phyloP scores from a whole-genome alignment of 2,888 invertebrate genomes.

The Drosophila rubida region DNA sequence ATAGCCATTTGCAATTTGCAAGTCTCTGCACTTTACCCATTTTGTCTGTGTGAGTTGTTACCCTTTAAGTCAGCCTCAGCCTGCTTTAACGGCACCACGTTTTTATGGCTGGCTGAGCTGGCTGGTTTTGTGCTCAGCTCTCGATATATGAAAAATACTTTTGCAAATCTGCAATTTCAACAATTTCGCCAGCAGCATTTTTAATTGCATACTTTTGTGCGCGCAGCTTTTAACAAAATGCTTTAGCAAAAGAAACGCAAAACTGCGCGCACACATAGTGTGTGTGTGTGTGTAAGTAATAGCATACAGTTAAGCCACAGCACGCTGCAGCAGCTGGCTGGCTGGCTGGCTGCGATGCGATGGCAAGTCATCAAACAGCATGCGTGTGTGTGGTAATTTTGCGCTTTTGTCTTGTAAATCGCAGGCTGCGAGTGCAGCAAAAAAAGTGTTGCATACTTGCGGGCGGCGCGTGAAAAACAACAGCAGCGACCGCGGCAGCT shows the following conservation, averaged over 20 bases:
- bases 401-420: slow-evolving; percentile 56
- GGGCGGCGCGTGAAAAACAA: slow-evolving; percentile 51
- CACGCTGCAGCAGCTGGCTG: background rate
- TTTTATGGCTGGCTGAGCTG: background rate
- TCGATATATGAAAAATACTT: background rate
- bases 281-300: slow-evolving; percentile 3
- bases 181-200: slow-evolving; percentile 7
- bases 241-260: slow-evolving; percentile 3
- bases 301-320: background rate
- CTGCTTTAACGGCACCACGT: background rate
- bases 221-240: slow-evolving; percentile 4
- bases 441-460: slow-evolving; percentile 73
- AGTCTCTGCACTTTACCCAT: too few species aligned
- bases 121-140: background rate
- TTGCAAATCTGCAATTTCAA: background rate
- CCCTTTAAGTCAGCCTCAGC: too few species aligned
- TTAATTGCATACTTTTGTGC: slow-evolving; percentile 34
- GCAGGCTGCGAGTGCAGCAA: slow-evolving; percentile 28
- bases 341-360: background rate
- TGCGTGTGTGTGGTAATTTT: slow-evolving; percentile 40
- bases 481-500: background rate
- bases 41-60: too few species aligned
- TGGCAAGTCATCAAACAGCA: slow-evolving; percentile 9
- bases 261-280: background rate
- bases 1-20: too few species aligned